Conservation (phyloP, 2,888 invertebrate genomes). For the Carpatolechia fugitivella region DNA sequence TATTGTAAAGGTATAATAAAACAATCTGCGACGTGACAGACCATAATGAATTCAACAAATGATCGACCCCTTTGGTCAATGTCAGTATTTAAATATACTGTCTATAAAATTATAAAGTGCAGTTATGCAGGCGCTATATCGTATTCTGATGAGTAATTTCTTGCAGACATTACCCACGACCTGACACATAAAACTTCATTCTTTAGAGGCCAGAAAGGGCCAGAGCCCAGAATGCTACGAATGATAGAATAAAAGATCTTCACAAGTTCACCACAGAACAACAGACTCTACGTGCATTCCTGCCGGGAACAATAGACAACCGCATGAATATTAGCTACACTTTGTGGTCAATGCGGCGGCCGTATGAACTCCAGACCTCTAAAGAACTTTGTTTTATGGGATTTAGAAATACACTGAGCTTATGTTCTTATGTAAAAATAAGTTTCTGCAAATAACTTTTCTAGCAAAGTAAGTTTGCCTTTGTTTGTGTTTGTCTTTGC, state of each 20-base stretch:
- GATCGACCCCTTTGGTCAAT: too few relatives aligned
- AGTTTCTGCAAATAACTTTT: too few relatives aligned
- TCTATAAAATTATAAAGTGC: too few relatives aligned
- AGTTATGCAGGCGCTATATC: background rate
- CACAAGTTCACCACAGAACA: background rate
- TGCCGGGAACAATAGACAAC: conserved; percentile 45
- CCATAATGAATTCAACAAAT: too few relatives aligned
- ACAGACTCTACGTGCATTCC: conserved; percentile 28
- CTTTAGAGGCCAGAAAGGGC: too few relatives aligned
- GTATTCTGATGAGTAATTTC: background rate
- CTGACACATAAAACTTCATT: too few relatives aligned
- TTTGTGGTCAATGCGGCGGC: conserved; percentile 36
- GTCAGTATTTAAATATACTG: too few relatives aligned
- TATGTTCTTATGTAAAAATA: background rate
- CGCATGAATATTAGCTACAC: conserved; percentile 43
- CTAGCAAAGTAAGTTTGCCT: too few relatives aligned
- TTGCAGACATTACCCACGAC: too few relatives aligned
- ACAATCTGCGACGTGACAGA: too few relatives aligned
- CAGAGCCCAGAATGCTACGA: background rate
- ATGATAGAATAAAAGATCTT: background rate
- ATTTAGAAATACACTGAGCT: background rate
- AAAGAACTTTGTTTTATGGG: background rate
- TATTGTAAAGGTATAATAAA: too few relatives aligned
- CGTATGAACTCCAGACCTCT: conserved; percentile 1
- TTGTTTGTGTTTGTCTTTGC: background rate